Conservation (phyloP, 2,797 vertebrate genomes). For the Glossophaga mutica region DNA sequence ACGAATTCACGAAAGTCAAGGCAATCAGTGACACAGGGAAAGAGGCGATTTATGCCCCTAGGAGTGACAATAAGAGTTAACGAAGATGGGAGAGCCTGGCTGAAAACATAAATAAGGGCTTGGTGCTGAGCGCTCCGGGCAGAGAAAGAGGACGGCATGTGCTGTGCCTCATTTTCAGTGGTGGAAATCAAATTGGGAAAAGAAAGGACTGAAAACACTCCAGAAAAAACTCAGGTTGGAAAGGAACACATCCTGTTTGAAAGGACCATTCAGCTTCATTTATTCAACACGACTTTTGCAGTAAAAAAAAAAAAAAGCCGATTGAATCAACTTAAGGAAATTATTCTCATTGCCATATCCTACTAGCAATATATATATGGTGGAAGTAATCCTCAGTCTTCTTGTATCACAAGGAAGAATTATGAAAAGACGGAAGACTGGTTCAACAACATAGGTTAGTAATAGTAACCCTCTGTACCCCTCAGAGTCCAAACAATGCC, state of each 20-base stretch:
- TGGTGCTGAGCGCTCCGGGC: background rate
- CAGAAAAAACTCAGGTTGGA: background rate
- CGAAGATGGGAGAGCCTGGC: background rate
- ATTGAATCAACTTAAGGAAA: background rate
- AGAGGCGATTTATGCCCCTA: background rate
- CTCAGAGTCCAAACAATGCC: background rate
- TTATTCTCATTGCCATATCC: background rate
- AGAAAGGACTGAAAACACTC: background rate
- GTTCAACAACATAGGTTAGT: background rate
- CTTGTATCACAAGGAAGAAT: background rate
- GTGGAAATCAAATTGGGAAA: conserved; percentile 13
- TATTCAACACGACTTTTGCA: conserved; percentile 21
- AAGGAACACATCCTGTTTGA: conserved; percentile 9
- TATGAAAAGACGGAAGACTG: conserved; percentile 18
- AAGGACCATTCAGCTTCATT: background rate
- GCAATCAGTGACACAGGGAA: background rate
- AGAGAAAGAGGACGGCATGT: background rate
- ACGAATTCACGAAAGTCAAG: conserved; percentile 65
- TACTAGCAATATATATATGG: background rate
- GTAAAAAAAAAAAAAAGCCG: background rate
- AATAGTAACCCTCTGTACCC: background rate
- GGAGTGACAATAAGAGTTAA: background rate
- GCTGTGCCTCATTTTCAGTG: background rate
- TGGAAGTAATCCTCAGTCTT: background rate
- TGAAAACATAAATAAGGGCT: background rate